Evolutionary conservation across 1,140 invertebrate species (phyloP).

Genomic region (Lepidurus couesii): DNA sequence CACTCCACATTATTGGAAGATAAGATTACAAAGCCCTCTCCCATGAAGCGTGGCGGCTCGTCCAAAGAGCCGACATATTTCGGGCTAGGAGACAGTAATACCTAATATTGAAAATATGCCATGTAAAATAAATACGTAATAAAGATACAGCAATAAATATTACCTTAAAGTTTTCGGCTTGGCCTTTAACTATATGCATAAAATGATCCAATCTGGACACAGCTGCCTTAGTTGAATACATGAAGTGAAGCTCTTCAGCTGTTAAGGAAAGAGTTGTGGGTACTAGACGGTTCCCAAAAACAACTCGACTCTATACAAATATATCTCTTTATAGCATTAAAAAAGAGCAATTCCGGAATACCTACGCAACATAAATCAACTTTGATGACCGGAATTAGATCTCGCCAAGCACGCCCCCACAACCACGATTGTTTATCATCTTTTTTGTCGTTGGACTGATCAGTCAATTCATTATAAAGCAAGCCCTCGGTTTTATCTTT

Average conservation of each 20-base stretch:
- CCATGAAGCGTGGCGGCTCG: slow-evolving; percentile 95
- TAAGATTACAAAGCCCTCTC: slow-evolving; percentile 94
- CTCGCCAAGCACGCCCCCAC: slow-evolving; percentile 64
- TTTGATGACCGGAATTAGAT: slow-evolving; percentile 95
- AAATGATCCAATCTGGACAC: slow-evolving; percentile 87
- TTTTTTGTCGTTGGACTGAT: neutral
- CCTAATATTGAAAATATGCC: slow-evolving; percentile 43
- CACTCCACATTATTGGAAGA: slow-evolving; percentile 90
- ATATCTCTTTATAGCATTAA: slow-evolving; percentile 20
- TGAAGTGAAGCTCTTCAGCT: slow-evolving; percentile 89
- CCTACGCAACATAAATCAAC: slow-evolving; percentile 78
- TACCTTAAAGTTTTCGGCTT: slow-evolving; percentile 86
- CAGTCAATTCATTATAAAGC: neutral
- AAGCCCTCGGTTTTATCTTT: neutral
- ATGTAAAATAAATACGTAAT: slow-evolving; percentile 5
- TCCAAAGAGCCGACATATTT: slow-evolving; percentile 89
- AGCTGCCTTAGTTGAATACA: slow-evolving; percentile 91
- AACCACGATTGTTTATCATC: slow-evolving; percentile 24
- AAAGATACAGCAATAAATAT: slow-evolving; percentile 36
- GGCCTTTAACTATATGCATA: slow-evolving; percentile 93
- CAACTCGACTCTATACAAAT: slow-evolving; percentile 67
- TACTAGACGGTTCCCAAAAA: slow-evolving; percentile 93
- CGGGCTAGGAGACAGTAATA: slow-evolving; percentile 85
- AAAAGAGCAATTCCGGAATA: slow-evolving; percentile 24
- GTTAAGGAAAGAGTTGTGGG: slow-evolving; percentile 88